phyloP scores from a whole-genome alignment of 2,797 vertebrate species.

The Coreius guichenoti region DNA sequence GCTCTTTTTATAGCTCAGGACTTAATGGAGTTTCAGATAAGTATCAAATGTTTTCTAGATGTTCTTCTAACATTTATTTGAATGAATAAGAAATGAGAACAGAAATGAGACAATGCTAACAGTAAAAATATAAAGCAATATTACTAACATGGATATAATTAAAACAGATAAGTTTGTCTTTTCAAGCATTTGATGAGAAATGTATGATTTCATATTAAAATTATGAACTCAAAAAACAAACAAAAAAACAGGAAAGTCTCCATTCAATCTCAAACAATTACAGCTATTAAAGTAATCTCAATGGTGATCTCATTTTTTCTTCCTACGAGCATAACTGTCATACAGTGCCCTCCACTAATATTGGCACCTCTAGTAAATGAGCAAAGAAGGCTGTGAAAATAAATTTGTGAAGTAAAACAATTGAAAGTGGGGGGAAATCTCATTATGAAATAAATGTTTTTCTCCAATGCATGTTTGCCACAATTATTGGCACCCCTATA shows the following conservation, averaged over 20 bases:
- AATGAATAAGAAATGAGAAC: not conserved
- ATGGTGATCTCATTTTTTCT: not conserved
- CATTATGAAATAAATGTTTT: too few species aligned
- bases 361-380: too few species aligned
- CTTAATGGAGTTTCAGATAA: not conserved
- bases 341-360: too few species aligned
- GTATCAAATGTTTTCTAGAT: not conserved
- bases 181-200: not conserved
- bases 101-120: not conserved
- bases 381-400: too few species aligned
- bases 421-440: too few species aligned
- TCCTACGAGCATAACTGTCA: not conserved
- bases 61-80: constrained; percentile 12
- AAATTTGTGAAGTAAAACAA: too few species aligned
- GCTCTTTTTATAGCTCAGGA: not conserved
- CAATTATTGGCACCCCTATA: too few species aligned
- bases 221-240: not conserved
- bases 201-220: not conserved
- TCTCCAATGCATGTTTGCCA: too few species aligned
- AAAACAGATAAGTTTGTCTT: not conserved
- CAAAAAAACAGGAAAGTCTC: not conserved
- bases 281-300: not conserved
- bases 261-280: not conserved
- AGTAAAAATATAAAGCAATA: not conserved
- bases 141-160: not conserved